These are phyloP conservation scores for Gasterosteus aculeatus DNA, from an alignment of 2,113 vertebrate genomes.

Conservation along the genomic window DNA sequence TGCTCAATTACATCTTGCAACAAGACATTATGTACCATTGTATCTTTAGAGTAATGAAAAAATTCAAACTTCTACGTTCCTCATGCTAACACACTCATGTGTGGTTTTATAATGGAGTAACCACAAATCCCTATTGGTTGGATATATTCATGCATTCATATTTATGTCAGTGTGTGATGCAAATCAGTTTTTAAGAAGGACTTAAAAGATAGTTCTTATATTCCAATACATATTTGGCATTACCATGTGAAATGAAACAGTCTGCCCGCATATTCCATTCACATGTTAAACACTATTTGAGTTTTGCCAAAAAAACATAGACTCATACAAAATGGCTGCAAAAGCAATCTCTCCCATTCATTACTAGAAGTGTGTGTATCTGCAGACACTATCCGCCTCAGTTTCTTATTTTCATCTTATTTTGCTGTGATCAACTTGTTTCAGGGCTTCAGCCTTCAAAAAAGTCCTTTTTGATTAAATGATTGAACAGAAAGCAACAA, in stretches of 20 bases:
- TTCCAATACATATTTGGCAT: not conserved
- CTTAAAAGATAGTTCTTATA: not conserved
- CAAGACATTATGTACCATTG: not conserved
- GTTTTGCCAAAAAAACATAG: too few relatives aligned
- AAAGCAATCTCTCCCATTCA: not conserved
- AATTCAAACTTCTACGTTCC: not conserved
- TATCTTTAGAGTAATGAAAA: not conserved
- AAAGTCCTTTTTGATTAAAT: not conserved
- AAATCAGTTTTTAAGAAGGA: not conserved
- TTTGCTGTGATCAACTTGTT: not conserved
- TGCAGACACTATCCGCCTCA: not conserved
- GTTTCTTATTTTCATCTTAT: not conserved
- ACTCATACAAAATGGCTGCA: not conserved
- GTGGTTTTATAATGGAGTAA: not conserved
- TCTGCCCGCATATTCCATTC: not conserved
- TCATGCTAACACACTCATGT: not conserved
- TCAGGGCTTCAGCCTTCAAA: not conserved
- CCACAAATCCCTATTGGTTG: constrained; percentile 1
- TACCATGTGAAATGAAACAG: not conserved
- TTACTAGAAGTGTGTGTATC: not conserved
- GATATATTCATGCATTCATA: not conserved
- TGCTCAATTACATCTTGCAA: not conserved
- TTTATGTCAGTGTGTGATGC: not conserved
- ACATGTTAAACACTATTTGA: not conserved
- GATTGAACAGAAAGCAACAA: not conserved